Percentiles rank a stretch among this genome's conserved stretches.
Conservation (phyloP, 1,140 invertebrate genomes). For the Cyphomyrmex costatus region DNA sequence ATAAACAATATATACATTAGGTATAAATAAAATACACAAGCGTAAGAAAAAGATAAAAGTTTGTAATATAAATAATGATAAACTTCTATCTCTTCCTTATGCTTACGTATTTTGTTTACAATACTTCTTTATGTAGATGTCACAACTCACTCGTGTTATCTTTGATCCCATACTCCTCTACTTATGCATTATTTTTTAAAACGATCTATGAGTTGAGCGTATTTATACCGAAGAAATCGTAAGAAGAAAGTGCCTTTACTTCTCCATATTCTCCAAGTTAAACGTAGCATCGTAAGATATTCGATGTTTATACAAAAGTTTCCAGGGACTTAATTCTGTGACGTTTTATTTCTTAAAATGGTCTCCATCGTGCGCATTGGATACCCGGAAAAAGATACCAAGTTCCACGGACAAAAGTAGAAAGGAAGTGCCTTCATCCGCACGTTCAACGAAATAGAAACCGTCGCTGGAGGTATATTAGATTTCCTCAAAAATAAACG, state of each 20-base stretch:
- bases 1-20: too few species aligned
- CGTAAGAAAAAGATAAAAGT: too few species aligned
- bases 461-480: conserved; percentile 32
- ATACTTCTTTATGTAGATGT: too few species aligned
- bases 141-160: too few species aligned
- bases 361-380: conserved; percentile 17
- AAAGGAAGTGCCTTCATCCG: conserved; percentile 31
- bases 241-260: conserved; percentile 2
- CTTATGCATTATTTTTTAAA: not conserved
- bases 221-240: not conserved
- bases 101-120: too few species aligned
- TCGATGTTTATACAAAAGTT: conserved; percentile 56
- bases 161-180: too few species aligned
- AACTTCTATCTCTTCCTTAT: too few species aligned
- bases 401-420: conserved; percentile 41
- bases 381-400: conserved; percentile 15
- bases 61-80: too few species aligned
- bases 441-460: conserved; percentile 45
- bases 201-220: not conserved
- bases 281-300: conserved; percentile 53
- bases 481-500: conserved; percentile 44
- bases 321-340: conserved; percentile 40
- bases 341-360: conserved; percentile 47
- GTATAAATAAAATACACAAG: too few species aligned
- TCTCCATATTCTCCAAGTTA: conserved; percentile 16